Evolutionary conservation across 2,888 invertebrate genomes (phyloP), one percentile per base, ranked within the genome.

Genomic region (Notodonta dromedarius): DNA sequence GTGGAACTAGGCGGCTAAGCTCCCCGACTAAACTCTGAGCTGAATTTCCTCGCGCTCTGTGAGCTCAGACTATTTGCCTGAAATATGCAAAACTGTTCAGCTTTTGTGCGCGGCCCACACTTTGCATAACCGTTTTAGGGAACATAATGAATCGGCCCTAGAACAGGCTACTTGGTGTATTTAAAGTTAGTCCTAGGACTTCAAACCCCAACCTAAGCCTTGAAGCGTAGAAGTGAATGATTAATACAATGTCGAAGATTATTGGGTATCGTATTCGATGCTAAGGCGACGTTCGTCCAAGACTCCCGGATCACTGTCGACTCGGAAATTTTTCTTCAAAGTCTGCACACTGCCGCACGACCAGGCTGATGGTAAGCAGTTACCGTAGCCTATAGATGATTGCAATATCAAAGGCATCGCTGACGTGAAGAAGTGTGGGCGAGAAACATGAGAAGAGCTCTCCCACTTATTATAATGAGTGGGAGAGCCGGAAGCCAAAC

Each of bases 1-100:
- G 52, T 32, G 3, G 9, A 13, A 52, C 12, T 52, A 24, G 12
- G 6, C 16, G 16, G 52, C 52, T 52, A 12, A 12, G 24, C 52
- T 52, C 32, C 16, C 50, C 9, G 50, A n/a, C 16, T 35, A 12
- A 5, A 4, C 52, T 12, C 57, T n/a, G 12, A 14, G 14, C 39
- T 40, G 24, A 51, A 61, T 56, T 24, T 60, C 51, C 42, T 42
- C 2, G 54, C 56, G 46, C 32, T 24, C 16, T 40, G 44, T 57
- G 57, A 48, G 42, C 14, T 51, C 60, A 70, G 60, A 65, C 59
- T 57, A 61, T 70, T 62, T 63, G 58, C 50, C 61, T 65, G 65
- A 70, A 70, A 73, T 71, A 71, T 71, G 71, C 67, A 63, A 70
- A 73, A 62, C 57, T 70, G 70, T 73, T 70, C 67, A 62, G 60